Evolutionary conservation across 1,140 invertebrate genomes (phyloP).

Genomic region (Drosophila bocqueti): DNA sequence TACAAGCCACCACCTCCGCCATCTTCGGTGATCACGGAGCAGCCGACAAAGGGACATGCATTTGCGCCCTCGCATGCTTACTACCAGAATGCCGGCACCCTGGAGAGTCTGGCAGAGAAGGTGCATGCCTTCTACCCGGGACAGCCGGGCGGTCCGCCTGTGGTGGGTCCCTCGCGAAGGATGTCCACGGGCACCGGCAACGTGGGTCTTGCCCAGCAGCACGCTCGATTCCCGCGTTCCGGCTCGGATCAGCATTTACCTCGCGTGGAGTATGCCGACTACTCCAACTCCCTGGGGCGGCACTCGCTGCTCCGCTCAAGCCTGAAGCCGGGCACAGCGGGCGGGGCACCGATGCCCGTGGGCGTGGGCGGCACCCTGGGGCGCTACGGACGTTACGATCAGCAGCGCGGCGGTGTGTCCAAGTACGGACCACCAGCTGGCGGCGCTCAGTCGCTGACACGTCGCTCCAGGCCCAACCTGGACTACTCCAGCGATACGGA

Average conservation of each 20-base stretch:
- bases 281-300: conserved; percentile 88
- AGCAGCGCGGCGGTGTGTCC: conserved; percentile 62
- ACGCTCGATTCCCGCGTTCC: conserved; percentile 89
- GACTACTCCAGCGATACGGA: conserved; percentile 98
- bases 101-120: conserved; percentile 95
- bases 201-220: conserved; percentile 78
- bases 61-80: conserved; percentile 92
- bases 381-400: conserved; percentile 83
- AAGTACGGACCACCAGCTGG: conserved; percentile 78
- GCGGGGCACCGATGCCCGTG: conserved; percentile 62
- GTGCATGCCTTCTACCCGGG: conserved; percentile 93
- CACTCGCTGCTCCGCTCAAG: conserved; percentile 91
- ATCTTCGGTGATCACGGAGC: conserved; percentile 93
- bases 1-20: conserved; percentile 90
- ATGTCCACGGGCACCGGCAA: conserved; percentile 86
- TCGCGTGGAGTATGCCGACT: conserved; percentile 91
- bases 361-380: conserved; percentile 83
- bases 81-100: conserved; percentile 92
- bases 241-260: conserved; percentile 94
- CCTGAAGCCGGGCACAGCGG: conserved; percentile 88
- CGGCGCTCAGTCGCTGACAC: conserved; percentile 86
- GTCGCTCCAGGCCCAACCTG: conserved; percentile 90
- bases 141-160: conserved; percentile 53
- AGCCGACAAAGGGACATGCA: conserved; percentile 92
- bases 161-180: conserved; percentile 86